Evolutionary conservation across 2,888 invertebrate genomes (phyloP), one percentile per base, ranked within the genome.

Genomic region (Argyresthia goedartella): DNA sequence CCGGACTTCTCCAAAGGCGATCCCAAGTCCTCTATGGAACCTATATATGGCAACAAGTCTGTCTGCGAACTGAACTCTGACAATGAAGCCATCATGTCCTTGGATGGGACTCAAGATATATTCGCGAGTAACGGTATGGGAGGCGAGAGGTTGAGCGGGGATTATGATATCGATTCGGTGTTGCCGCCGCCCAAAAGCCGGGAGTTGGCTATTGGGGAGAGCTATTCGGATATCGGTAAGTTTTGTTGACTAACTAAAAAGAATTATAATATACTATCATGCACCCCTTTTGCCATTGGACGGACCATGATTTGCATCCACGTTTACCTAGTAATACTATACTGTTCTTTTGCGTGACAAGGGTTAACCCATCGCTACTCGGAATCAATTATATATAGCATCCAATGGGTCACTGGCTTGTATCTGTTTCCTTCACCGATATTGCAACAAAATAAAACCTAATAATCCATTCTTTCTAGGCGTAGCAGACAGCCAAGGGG

Each of bases 401-500:
- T n/a, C n/a, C n/a, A n/a, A n/a, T n/a, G n/a, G n/a, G n/a, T n/a
- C n/a, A n/a, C n/a, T n/a, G n/a, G n/a, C n/a, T n/a, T n/a, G n/a
- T n/a, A n/a, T n/a, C n/a, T n/a, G n/a, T n/a, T n/a, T 25, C 25
- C 25, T 25, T 25, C 3, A 25, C 25, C 25, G 6, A 2, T 25
- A 4, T 25, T 25, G 2, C 2, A 6, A 25, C 25, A 25, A 25
- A 25, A n/a, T n/a, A n/a, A 4, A 25, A 25, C 25, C 6, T 25
- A 25, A 25, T 25, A 3, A 6, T 39, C 8, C 8, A 39, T 39
- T 39, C 4, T 3, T 66, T 65, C 35, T 63, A 87, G 87, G 86
- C 58, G 85, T 88, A 34, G 88, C 87, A 0, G 90, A 90, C 60
- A 90, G 90, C 60, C 81, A 89, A 64, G 88, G 89, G 16, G 90